Evolutionary conservation across 2,888 invertebrate species (phyloP).

Genomic region (Glomeris marginata): DNA sequence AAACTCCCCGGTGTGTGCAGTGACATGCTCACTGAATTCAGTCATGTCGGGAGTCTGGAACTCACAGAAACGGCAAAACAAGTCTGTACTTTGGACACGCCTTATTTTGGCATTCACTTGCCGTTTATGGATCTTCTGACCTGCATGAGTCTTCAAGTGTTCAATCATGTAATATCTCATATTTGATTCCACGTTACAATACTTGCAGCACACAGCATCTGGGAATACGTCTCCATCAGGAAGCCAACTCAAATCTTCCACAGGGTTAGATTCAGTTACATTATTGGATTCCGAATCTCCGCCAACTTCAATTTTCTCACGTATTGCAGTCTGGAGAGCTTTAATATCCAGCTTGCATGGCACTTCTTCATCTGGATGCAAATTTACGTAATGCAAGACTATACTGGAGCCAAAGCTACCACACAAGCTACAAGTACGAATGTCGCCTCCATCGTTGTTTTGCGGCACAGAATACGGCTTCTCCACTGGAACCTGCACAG

Average conservation of each 20-base stretch:
- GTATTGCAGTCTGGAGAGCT: background rate
- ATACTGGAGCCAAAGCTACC: too few species aligned
- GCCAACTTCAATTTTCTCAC: background rate
- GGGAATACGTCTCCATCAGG: background rate
- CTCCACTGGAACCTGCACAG: too few species aligned
- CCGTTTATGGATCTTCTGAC: background rate
- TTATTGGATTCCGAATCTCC: too few species aligned
- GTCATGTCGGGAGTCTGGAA: conserved; percentile 12
- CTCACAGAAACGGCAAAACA: conserved; percentile 29
- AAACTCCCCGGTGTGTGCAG: conserved; percentile 63
- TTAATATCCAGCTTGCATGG: background rate
- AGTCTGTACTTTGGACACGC: background rate
- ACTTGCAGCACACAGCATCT: background rate
- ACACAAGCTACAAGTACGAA: too few species aligned
- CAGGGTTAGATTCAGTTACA: too few species aligned
- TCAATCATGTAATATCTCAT: conserved; percentile 1
- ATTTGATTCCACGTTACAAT: background rate
- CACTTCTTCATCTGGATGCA: background rate
- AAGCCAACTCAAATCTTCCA: conserved; percentile 10
- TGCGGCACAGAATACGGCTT: too few species aligned
- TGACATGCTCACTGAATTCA: conserved; percentile 53
- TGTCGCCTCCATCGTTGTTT: too few species aligned
- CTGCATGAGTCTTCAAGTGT: conserved; percentile 4
- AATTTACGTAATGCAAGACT: conserved; percentile 3
- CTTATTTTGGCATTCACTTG: background rate